These are phyloP conservation scores for Malurus melanocephalus DNA, from an alignment of 2,113 vertebrate species.

Conservation along the genomic window DNA sequence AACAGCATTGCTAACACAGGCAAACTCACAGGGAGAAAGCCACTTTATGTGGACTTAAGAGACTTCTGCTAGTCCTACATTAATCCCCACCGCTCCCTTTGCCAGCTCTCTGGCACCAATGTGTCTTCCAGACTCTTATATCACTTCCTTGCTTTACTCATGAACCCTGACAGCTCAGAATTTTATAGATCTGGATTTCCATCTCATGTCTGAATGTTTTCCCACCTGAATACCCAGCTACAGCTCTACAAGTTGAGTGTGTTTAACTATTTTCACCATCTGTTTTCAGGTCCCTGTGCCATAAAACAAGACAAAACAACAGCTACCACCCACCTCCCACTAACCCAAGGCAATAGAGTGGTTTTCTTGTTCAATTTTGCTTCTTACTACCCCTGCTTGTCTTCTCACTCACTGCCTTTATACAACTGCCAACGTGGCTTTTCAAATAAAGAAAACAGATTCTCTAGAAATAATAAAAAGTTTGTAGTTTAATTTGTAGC, in stretches of 20 bases:
- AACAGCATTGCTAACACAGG: background rate
- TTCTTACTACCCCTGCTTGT: background rate
- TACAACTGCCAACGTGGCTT: background rate
- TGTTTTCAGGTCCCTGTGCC: background rate
- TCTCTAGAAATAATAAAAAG: background rate
- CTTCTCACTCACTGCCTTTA: background rate
- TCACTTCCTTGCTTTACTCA: background rate
- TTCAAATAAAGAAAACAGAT: background rate
- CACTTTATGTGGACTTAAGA: fast-evolving
- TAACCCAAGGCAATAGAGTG: background rate
- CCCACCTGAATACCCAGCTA: background rate
- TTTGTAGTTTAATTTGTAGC: background rate
- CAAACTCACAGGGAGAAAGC: background rate
- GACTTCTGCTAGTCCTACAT: background rate
- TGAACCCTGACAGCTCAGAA: background rate
- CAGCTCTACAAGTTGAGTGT: background rate
- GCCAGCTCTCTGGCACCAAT: background rate
- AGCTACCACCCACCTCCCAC: background rate
- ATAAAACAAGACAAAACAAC: background rate
- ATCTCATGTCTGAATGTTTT: background rate
- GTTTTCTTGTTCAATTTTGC: background rate
- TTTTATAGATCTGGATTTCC: background rate
- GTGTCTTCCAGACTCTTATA: background rate
- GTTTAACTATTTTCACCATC: background rate
- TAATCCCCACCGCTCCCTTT: background rate